A percentile compares a stretch with the other conserved stretches of the same genome.
phyloP scores from a whole-genome alignment of 2,113 vertebrate genomes.

The Carassius carassius region DNA sequence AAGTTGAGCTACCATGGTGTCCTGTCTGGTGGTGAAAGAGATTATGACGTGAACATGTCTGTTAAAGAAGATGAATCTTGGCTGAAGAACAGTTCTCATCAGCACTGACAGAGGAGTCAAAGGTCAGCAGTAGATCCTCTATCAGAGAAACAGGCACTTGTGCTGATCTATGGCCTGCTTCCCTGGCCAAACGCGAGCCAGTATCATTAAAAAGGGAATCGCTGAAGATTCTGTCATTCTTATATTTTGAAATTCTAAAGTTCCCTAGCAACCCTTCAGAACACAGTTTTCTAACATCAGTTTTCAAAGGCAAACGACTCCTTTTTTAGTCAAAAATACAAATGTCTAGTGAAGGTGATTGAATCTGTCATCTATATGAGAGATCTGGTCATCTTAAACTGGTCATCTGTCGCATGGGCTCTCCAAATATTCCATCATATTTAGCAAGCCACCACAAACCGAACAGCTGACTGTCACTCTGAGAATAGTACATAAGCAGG shows the following conservation, averaged over 20 bases:
- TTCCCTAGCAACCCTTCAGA: background rate
- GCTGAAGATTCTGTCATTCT: conserved; percentile 4
- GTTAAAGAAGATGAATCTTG: conserved; percentile 5
- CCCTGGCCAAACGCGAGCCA: background rate
- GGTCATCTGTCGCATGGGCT: background rate
- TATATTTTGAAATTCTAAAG: background rate
- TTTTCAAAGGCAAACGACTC: background rate
- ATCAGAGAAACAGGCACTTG: background rate
- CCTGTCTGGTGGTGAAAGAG: background rate
- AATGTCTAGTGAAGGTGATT: background rate
- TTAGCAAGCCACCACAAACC: background rate
- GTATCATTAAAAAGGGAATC: background rate
- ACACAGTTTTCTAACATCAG: background rate
- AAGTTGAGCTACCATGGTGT: background rate
- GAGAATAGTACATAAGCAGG: conserved; percentile 25
- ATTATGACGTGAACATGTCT: conserved; percentile 24
- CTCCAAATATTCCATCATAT: conserved; percentile 2
- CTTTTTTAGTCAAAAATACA: background rate
- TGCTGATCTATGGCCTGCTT: conserved; percentile 35
- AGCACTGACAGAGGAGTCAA: conserved; percentile 55
- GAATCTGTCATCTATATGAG: background rate
- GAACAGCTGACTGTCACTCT: background rate
- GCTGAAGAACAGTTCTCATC: conserved; percentile 51
- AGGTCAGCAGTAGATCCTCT: conserved; percentile 62
- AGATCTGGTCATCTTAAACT: conserved; percentile 12